Evolutionary conservation across 2,797 vertebrate genomes (phyloP).

Genomic region (Cichlasoma orientale): DNA sequence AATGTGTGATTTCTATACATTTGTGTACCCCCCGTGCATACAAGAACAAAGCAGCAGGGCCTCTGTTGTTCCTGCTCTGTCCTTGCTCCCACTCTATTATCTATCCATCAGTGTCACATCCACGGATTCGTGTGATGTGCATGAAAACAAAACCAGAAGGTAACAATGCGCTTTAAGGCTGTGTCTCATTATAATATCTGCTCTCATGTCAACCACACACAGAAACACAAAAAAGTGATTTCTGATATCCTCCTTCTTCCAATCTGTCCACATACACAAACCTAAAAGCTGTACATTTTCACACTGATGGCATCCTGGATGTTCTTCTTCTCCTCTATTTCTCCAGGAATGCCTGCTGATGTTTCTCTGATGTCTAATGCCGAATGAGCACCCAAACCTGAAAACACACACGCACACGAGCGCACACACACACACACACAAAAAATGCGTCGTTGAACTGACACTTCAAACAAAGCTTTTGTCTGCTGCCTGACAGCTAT

Average conservation of each 20-base stretch:
- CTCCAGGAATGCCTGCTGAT: constrained; percentile 71
- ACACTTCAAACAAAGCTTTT: constrained; percentile 80
- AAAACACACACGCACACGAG: constrained; percentile 32
- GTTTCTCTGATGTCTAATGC: constrained; percentile 65
- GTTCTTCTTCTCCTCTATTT: constrained; percentile 40
- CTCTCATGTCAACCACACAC: constrained; percentile 46
- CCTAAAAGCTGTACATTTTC: constrained; percentile 42
- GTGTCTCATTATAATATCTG: constrained; percentile 62
- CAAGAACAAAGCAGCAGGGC: constrained; percentile 21
- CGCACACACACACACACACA: constrained; percentile 26
- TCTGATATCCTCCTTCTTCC: constrained; percentile 15
- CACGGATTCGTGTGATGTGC: constrained; percentile 41
- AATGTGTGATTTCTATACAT: constrained; percentile 11
- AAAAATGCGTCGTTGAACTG: constrained; percentile 56
- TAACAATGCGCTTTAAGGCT: constrained; percentile 52
- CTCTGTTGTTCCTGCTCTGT: constrained; percentile 23
- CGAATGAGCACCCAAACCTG: constrained; percentile 54
- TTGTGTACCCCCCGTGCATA: constrained; percentile 2
- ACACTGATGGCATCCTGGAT: constrained; percentile 38
- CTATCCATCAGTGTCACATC: constrained; percentile 66
- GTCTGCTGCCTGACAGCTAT: constrained; percentile 75
- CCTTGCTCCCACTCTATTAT: constrained; percentile 49
- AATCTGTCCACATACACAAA: constrained; percentile 19
- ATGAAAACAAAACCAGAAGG: constrained; percentile 53
- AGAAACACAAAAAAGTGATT: constrained; percentile 38